A percentile compares a stretch with the other conserved stretches of the same genome.
Conservation (phyloP, 2,888 invertebrate genomes). For the Rhorus exstirpatorius region DNA sequence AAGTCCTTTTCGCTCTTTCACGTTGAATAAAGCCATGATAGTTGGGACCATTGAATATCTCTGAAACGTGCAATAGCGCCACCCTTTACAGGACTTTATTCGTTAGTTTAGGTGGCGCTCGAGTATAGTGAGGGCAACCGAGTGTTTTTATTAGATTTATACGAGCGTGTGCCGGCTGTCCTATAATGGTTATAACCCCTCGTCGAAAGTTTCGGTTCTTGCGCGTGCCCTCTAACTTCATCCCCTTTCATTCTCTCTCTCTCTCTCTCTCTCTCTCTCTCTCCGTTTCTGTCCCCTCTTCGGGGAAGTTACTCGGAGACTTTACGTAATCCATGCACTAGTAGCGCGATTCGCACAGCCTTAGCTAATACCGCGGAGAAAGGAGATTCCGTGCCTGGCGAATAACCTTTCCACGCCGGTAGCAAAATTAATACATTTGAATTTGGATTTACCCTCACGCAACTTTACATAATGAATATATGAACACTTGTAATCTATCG, state of each 20-base stretch:
- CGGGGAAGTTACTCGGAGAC: slow-evolving; percentile 21
- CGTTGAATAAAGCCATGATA: neutral
- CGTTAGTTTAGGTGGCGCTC: slow-evolving; percentile 25
- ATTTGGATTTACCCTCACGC: slow-evolving; percentile 17
- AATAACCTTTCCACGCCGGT: slow-evolving; percentile 12
- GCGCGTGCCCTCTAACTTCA: slow-evolving; percentile 19
- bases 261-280: slow-evolving; percentile 5
- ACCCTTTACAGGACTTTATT: slow-evolving; percentile 39
- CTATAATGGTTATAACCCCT: slow-evolving; percentile 48
- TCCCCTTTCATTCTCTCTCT: slow-evolving; percentile 15
- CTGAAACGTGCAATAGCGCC: slow-evolving; percentile 11
- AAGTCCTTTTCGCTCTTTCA: no score
- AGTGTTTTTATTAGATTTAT: slow-evolving; percentile 76
- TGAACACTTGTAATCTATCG: slow-evolving; percentile 4
- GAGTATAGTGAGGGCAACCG: slow-evolving; percentile 53
- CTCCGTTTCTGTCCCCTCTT: slow-evolving; percentile 21
- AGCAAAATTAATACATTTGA: slow-evolving; percentile 31
- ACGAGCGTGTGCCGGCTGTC: slow-evolving; percentile 65
- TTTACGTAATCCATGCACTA: slow-evolving; percentile 61
- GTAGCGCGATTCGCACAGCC: slow-evolving; percentile 8
- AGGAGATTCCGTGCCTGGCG: slow-evolving; percentile 20
- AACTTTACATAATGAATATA: slow-evolving; percentile 5
- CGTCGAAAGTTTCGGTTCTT: slow-evolving; percentile 54
- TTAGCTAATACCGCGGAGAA: slow-evolving; percentile 16
- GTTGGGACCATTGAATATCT: slow-evolving; percentile 20